Evolutionary conservation across 2,888 invertebrate genomes (phyloP), one percentile per base, ranked within the genome.

Genomic region (Diarsia rubi): DNA sequence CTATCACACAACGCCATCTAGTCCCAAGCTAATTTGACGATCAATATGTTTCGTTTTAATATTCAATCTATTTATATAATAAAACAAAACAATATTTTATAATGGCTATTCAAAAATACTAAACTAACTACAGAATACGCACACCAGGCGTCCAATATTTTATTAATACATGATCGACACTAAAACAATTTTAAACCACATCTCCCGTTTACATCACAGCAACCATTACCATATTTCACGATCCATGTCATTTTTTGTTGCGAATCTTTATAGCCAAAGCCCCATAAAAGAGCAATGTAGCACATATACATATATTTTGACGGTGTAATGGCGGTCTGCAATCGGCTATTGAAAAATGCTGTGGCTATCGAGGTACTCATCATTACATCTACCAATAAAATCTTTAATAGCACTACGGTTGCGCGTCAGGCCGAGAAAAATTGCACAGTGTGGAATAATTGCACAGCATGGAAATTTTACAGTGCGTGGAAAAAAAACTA

Each of bases 381-480:
- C 83, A 69, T 77, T 85, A 85, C 81, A 81, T 78, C 80, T 75
- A 65, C 81, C 81, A 86, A 86, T 88, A 85, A 89, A 86, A 86
- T 84, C 71, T 85, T 87, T 82, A 85, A 85, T 87, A 79, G 84
- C 64, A 80, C 73, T 79, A 63, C 47, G 8, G 12, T 45, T 86
- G 44, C 79, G 42, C 75, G 47, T 66, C 69, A 42, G 74, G 85
- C 73, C 86, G 52, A 37, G 24, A 69, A 68, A 78, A 75, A 72
- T 63, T 54, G 63, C 37, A 71, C 70, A 69, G 37, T 37, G 14
- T 62, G 45, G 49, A 70, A 52, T 37, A 75, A 71, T 60, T 49
- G 62, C 31, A 69, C 67, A 65, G 42, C 21, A 11, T 54, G 54
- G 24, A 24, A 14, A 78, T 73, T 70, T 62, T 47, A 47, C 27